These are phyloP conservation scores for Trogon melanurus DNA, from an alignment of 2,113 vertebrate genomes.

Conservation along the genomic window DNA sequence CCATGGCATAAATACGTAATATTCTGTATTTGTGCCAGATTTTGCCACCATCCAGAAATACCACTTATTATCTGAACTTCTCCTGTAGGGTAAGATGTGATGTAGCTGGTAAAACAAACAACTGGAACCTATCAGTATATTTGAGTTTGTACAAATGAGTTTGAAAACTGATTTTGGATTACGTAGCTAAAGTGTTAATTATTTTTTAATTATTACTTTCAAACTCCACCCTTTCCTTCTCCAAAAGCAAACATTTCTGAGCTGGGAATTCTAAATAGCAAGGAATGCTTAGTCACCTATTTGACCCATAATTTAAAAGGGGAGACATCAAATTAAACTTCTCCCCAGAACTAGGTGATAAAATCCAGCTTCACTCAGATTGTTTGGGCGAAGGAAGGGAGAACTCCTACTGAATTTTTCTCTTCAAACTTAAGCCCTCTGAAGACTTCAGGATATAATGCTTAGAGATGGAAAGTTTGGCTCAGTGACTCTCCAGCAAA, in stretches of 20 bases:
- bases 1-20: background rate
- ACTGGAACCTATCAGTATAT: accelerated
- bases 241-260: background rate
- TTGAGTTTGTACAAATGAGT: background rate
- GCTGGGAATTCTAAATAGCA: background rate
- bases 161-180: background rate
- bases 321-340: background rate
- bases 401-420: background rate
- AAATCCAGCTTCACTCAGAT: background rate
- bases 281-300: background rate
- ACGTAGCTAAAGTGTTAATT: accelerated
- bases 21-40: background rate
- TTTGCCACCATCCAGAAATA: background rate
- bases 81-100: background rate
- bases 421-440: background rate
- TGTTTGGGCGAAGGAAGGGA: background rate
- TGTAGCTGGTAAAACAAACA: background rate
- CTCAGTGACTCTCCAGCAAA: background rate
- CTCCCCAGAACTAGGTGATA: background rate
- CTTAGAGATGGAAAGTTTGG: background rate
- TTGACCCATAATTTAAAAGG: background rate
- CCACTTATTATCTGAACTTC: background rate
- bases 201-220: background rate
- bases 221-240: background rate
- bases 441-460: background rate